Percentiles rank a stretch among this genome's conserved stretches.
Evolutionary conservation across 1,140 invertebrate species (phyloP).

Genomic region (Stenopsyche tienmushanensis): DNA sequence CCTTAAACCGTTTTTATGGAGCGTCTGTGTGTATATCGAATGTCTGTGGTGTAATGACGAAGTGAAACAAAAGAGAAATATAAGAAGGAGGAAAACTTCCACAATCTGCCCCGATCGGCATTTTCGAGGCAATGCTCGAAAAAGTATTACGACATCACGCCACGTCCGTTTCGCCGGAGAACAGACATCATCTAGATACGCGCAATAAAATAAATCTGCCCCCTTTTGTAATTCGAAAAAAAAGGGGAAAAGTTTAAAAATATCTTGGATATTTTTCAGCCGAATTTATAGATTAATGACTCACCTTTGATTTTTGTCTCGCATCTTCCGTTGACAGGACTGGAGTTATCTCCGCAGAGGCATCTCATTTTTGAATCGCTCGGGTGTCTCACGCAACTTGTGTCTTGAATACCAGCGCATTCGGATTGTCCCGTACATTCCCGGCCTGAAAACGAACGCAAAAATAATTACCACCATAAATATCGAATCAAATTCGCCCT

Average conservation of each 20-base stretch:
- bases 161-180: not conserved
- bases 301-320: slow-evolving; percentile 47
- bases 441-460: slow-evolving; percentile 50
- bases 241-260: not conserved
- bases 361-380: slow-evolving; percentile 61
- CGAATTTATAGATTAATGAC: not conserved
- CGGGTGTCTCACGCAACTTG: slow-evolving; percentile 63
- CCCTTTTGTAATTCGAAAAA: not conserved
- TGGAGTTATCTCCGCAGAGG: slow-evolving; percentile 65
- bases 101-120: too few species aligned
- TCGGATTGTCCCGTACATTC: slow-evolving; percentile 63
- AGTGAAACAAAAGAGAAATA: not conserved
- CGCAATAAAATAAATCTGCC: not conserved
- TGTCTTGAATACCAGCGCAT: slow-evolving; percentile 63
- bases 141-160: not conserved
- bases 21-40: not conserved
- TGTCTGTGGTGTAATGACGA: not conserved
- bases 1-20: slow-evolving; percentile 7
- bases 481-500: too few species aligned
- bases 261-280: not conserved
- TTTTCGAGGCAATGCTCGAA: not conserved
- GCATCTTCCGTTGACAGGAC: slow-evolving; percentile 64
- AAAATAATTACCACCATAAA: too few species aligned
- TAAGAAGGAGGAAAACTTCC: too few species aligned
- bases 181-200: not conserved